Conservation (phyloP, 2,888 invertebrate genomes). For the Notodonta dromedarius region DNA sequence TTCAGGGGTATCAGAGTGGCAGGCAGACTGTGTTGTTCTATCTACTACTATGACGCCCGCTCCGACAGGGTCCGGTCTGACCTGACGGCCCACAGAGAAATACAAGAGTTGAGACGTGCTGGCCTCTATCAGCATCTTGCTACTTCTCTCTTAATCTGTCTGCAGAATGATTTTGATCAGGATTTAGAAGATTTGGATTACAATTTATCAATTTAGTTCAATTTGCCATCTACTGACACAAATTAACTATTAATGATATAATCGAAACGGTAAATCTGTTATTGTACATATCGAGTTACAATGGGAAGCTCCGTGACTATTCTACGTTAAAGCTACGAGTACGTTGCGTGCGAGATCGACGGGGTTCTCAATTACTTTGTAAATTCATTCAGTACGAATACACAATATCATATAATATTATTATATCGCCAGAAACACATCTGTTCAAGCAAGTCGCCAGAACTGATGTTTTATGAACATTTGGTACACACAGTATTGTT, state of each 20-base stretch:
- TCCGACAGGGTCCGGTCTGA: no score
- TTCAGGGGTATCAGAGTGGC: not conserved
- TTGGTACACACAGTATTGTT: no score
- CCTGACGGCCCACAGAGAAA: no score
- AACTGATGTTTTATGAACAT: no score
- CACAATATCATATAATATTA: slow-evolving; percentile 8
- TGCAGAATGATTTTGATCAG: no score
- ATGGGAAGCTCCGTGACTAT: slow-evolving; percentile 25
- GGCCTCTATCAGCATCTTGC: no score
- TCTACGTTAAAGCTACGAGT: slow-evolving; percentile 38
- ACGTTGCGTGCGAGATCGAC: slow-evolving; percentile 13
- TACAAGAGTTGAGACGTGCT: no score
- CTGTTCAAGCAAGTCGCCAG: no score
- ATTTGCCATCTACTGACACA: not conserved
- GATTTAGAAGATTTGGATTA: no score
- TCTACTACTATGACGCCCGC: no score
- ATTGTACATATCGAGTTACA: slow-evolving; percentile 1
- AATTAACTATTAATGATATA: not conserved
- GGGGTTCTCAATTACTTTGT: slow-evolving; percentile 37
- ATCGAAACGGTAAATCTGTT: not conserved
- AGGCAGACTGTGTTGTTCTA: no score
- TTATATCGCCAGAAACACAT: not conserved
- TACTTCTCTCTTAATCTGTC: no score
- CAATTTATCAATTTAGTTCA: not conserved
- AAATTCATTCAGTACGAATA: slow-evolving; percentile 18